Evolutionary conservation across 2,888 invertebrate genomes (phyloP), one percentile per base, ranked within the genome.

Genomic region (Iselma pallidipennis): DNA sequence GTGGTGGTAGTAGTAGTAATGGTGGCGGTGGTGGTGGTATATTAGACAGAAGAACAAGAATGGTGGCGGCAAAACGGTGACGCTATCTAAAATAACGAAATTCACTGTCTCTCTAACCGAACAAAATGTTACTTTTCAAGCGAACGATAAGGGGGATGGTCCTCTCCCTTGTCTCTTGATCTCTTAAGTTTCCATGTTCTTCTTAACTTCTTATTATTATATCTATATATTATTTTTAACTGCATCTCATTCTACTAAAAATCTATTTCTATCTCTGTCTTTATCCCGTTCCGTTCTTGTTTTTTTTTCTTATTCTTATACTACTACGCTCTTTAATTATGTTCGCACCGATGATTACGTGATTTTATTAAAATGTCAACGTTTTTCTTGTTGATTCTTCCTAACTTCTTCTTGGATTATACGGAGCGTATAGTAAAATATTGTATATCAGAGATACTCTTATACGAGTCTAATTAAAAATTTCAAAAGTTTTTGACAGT

Each of bases 361-460:
- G 69, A 71, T 71, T 71, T 71, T 71, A 71, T 71, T 63, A 63
- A 63, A 63, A 63, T 59, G 63, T 63, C 63, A 61, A 57, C 64
- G 60, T 60, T 64, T 60, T 59, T 63, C 63, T 56, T 63, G 59
- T 59, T 63, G 58, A 59, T 63, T 59, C 59, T 63, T 63, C 55
- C 56, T 9, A 50, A 58, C 51, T 61, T 61, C 45, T 49, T 62
- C 37, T 14, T 37, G 37, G 37, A 37, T 37, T 37, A 37, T 37
- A 37, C 51, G 19, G 29, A 51, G 29, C 19, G 23, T 29, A 28
- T 51, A 25, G 12, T 28, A 6, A 28, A 51, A 51, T 19, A 51
- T 51, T 53, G 23, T 31, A n/a, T n/a, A n/a, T n/a, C n/a, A n/a
- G n/a, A n/a, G n/a, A n/a, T n/a, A n/a, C n/a, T n/a, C n/a, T n/a